A percentile compares a stretch with the other conserved stretches of the same genome.
phyloP scores from a whole-genome alignment of 2,797 vertebrate genomes.

The Triplophysa yarkandensis region DNA sequence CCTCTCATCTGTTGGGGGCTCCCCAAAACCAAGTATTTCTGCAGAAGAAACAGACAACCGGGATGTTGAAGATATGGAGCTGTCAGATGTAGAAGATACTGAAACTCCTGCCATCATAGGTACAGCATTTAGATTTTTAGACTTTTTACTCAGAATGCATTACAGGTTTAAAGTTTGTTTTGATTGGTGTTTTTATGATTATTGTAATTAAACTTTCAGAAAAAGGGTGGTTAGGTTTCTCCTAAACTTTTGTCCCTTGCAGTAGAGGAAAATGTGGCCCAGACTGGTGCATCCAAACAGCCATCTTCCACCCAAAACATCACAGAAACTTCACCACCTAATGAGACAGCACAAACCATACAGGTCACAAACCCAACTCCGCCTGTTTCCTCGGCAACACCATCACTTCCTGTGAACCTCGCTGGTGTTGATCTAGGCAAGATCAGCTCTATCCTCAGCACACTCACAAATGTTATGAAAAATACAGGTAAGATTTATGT shows the following conservation, averaged over 20 bases:
- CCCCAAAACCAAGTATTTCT: conserved; percentile 54
- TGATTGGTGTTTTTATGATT: background rate
- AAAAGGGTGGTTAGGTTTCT: background rate
- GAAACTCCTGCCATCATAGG: conserved; percentile 82
- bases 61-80: conserved; percentile 96
- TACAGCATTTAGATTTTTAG: conserved; percentile 56
- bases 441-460: conserved; percentile 95
- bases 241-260: conserved; percentile 36
- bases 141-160: no score
- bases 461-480: conserved; percentile 90
- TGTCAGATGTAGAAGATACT: conserved; percentile 87
- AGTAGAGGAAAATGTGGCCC: conserved; percentile 83
- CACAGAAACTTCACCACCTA: conserved; percentile 48
- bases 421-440: conserved; percentile 89
- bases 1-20: conserved; percentile 71
- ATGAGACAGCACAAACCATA: conserved; percentile 45
- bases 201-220: background rate
- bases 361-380: conserved; percentile 34
- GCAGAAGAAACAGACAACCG: conserved; percentile 81
- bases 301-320: conserved; percentile 31
- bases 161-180: no score
- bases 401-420: conserved; percentile 69
- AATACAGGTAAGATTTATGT: conserved; percentile 82
- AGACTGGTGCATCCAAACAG: conserved; percentile 48
- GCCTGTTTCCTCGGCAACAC: conserved; percentile 6